phyloP scores from a whole-genome alignment of 1,140 invertebrate genomes.

The Ptiloglossa arizonensis region DNA sequence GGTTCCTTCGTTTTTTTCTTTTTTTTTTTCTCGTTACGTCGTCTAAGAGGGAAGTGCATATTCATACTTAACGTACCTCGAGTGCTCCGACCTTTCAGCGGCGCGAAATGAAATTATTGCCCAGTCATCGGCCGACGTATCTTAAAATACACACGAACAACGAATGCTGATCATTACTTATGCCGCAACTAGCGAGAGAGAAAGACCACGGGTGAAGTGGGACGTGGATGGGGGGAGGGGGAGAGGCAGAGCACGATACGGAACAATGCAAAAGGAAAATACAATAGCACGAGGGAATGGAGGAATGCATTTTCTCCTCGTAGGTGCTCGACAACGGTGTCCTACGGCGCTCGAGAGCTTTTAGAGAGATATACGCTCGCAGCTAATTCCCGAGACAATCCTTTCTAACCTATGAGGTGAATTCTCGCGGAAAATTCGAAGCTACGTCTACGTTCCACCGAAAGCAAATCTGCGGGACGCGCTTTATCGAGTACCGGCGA shows the following conservation, averaged over 20 bases:
- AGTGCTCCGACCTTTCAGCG: background rate
- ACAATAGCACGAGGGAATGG: constrained; percentile 22
- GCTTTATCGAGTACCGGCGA: constrained; percentile 3
- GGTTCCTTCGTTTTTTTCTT: background rate
- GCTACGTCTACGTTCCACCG: constrained; percentile 7
- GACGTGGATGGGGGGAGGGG: background rate
- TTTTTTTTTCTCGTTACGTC: no score
- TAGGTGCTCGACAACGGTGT: constrained; percentile 21
- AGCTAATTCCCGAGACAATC: constrained; percentile 41
- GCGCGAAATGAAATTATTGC: background rate
- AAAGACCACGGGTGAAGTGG: background rate
- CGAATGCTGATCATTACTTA: constrained; percentile 26
- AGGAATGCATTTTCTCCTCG: constrained; percentile 30
- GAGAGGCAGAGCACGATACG: background rate
- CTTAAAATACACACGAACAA: constrained; percentile 20
- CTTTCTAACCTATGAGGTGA: constrained; percentile 28
- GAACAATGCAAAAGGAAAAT: constrained; percentile 41
- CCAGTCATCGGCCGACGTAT: background rate
- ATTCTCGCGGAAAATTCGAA: constrained; percentile 37
- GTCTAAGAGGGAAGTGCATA: background rate
- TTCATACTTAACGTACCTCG: background rate
- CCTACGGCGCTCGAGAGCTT: constrained; percentile 32
- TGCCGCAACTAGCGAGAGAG: background rate
- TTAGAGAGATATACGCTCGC: constrained; percentile 22
- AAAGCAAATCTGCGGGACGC: constrained; percentile 24